These are phyloP conservation scores for Papilio machaon DNA, from an alignment of 1,140 invertebrate genomes.

Conservation along the genomic window DNA sequence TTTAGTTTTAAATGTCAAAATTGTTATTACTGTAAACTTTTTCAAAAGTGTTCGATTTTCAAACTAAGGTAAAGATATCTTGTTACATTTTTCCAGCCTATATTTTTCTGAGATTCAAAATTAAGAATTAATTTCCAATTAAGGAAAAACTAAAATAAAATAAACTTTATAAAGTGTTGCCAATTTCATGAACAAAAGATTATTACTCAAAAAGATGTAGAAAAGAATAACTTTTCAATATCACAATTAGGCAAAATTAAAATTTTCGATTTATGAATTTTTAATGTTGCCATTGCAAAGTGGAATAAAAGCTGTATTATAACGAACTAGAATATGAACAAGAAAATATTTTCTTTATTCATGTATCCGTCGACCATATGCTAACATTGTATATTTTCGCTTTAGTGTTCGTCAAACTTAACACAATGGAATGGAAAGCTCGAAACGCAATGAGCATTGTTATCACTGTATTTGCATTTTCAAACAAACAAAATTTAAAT, in stretches of 20 bases:
- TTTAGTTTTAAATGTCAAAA: neutral
- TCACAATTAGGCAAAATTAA: neutral
- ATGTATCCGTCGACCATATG: slow-evolving; percentile 22
- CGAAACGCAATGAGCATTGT: slow-evolving; percentile 11
- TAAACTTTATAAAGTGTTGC: too few species aligned
- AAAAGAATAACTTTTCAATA: too few species aligned
- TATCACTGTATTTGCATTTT: slow-evolving; percentile 20
- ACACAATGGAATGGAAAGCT: slow-evolving; percentile 20
- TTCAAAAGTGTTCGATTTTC: neutral
- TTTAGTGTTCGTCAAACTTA: neutral
- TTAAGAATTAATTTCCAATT: neutral
- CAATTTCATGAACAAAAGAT: too few species aligned
- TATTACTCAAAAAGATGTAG: too few species aligned
- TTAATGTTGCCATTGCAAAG: neutral
- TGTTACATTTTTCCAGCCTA: neutral
- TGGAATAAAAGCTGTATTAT: neutral
- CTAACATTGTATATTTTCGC: slow-evolving; percentile 30
- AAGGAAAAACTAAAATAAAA: neutral
- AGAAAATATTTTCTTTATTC: slow-evolving; percentile 17
- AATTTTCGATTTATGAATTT: neutral
- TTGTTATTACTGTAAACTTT: neutral
- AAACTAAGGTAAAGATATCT: neutral
- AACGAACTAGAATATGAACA: neutral
- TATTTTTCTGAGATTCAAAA: neutral
- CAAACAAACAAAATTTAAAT: slow-evolving; percentile 31